Percentiles rank a stretch among this genome's conserved stretches.
These are phyloP conservation scores for Oscarella lobularis DNA, from an alignment of 37 sponge, comb jelly and placozoan genomes.

Conservation along the genomic window DNA sequence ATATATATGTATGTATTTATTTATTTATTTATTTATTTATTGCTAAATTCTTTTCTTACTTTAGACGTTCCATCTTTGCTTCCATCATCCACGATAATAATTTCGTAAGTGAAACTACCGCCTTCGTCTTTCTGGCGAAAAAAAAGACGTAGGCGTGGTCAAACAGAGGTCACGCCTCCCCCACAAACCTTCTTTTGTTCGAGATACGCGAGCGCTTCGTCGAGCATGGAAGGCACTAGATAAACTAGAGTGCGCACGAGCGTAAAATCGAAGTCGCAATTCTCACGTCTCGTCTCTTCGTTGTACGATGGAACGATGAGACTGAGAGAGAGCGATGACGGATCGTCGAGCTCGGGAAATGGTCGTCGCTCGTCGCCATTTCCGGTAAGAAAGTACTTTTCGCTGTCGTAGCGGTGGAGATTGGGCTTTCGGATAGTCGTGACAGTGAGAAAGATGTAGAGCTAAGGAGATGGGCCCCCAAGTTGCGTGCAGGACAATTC, in stretches of 20 bases:
- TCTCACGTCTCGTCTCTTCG: conserved; percentile 73
- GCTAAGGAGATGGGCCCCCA: conserved; percentile 10
- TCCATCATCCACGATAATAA: conserved; percentile 95
- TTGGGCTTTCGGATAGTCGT: conserved; percentile 53
- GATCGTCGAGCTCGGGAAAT: conserved; percentile 56
- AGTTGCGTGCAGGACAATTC: background rate
- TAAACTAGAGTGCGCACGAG: background rate
- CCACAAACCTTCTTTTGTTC: conserved; percentile 24
- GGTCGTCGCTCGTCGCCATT: conserved; percentile 8
- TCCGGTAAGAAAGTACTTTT: conserved; percentile 55
- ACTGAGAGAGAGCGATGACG: conserved; percentile 52
- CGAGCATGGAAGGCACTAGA: conserved; percentile 74
- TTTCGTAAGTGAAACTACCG: conserved; percentile 58
- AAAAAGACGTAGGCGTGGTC: conserved; percentile 10
- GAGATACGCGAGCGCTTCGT: conserved; percentile 66
- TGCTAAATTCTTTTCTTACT: no score
- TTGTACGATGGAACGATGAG: conserved; percentile 92
- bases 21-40: no score
- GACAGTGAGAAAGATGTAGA: conserved; percentile 41
- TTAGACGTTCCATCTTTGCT: conserved; percentile 77
- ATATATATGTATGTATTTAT: no score
- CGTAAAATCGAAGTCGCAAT: background rate
- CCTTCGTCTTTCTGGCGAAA: conserved; percentile 26
- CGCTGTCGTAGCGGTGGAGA: conserved; percentile 33
- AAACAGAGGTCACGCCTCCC: background rate